Percentiles rank a stretch among this genome's conserved stretches.
These are phyloP conservation scores for Timema cristinae DNA, from an alignment of 2,888 invertebrate genomes.

Conservation along the genomic window DNA sequence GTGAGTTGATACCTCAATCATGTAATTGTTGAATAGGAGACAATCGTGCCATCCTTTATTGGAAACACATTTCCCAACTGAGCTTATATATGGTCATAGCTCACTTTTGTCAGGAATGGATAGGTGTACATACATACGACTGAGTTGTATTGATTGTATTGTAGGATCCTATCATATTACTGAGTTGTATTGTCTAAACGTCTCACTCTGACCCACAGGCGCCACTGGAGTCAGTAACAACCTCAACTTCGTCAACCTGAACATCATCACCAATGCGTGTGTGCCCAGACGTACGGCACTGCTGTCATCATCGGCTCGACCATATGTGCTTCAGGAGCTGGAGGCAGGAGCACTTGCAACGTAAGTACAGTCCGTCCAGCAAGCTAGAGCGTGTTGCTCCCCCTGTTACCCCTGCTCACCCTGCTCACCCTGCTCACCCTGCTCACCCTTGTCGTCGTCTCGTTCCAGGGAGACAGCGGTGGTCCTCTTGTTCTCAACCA, in stretches of 20 bases:
- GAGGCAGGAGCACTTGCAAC: not conserved
- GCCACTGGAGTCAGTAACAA: conserved; percentile 14
- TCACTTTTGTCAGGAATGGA: no score
- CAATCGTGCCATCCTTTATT: no score
- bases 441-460: not conserved
- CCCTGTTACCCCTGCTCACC: no score
- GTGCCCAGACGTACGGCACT: conserved; percentile 34
- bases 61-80: no score
- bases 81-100: no score
- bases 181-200: no score
- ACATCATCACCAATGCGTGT: conserved; percentile 37
- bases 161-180: no score
- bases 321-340: conserved; percentile 32
- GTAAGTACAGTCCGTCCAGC: not conserved
- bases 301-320: conserved; percentile 32
- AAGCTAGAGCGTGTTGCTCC: no score
- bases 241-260: conserved; percentile 36
- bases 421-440: no score
- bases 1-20: conserved; percentile 22
- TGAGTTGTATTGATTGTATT: no score
- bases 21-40: no score
- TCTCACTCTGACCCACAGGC: not conserved
- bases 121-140: no score
- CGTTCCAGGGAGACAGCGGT: conserved; percentile 39
- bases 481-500: conserved; percentile 37